Evolutionary conservation across 2,797 vertebrate genomes (phyloP).

Genomic region (Rhabdophis nuchalis): DNA sequence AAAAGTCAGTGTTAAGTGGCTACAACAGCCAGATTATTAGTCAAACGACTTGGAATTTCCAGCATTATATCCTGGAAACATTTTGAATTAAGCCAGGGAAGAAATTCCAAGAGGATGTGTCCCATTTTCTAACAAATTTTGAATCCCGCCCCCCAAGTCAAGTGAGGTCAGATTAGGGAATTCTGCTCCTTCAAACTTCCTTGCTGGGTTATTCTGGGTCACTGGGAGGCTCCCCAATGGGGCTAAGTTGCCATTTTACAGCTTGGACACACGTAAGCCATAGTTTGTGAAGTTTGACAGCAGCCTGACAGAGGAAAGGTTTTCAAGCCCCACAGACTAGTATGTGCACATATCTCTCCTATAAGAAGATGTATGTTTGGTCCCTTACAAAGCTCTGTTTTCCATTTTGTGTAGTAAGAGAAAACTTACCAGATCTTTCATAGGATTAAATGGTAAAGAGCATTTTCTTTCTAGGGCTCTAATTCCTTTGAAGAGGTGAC

Average conservation of each 20-base stretch:
- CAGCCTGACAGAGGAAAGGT: neutral
- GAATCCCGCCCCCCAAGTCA: neutral
- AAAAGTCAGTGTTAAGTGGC: neutral
- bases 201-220: neutral
- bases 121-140: neutral
- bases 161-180: neutral
- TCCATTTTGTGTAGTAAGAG: neutral
- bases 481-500: constrained; percentile 48
- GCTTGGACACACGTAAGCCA: neutral
- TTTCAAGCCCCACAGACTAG: neutral
- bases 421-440: neutral
- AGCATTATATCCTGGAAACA: neutral
- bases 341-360: neutral
- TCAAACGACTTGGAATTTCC: neutral
- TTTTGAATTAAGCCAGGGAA: neutral
- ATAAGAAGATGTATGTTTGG: neutral
- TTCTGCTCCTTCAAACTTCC: neutral
- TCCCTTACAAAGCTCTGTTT: neutral
- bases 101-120: neutral
- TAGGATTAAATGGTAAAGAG: neutral
- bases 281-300: neutral
- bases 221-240: neutral
- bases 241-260: neutral
- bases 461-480: neutral
- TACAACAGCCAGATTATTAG: neutral